These are phyloP conservation scores for Calyptommatus sinebrachiatus DNA, from an alignment of 2,113 vertebrate genomes.

Conservation along the genomic window DNA sequence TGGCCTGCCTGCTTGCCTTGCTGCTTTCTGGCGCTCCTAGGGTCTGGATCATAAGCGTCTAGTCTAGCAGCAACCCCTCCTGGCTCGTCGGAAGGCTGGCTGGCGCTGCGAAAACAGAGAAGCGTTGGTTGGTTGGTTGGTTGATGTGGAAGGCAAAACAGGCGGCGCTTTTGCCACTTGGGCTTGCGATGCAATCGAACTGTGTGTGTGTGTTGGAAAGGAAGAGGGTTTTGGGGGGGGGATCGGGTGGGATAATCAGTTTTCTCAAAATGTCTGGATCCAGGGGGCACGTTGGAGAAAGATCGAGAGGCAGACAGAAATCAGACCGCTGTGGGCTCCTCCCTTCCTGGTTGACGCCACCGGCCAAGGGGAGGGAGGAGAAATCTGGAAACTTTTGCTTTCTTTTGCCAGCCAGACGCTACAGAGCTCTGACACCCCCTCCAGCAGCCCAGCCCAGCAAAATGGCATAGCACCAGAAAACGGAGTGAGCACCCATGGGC, in stretches of 20 bases:
- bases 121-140: conserved; percentile 1
- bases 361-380: conserved; percentile 7
- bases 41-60: conserved; percentile 1
- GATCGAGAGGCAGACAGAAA: conserved; percentile 22
- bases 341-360: conserved; percentile 21
- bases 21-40: too few species aligned
- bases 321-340: background rate
- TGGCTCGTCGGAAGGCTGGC: background rate
- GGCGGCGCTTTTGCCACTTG: background rate
- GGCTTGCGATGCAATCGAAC: too few species aligned
- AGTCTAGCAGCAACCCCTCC: background rate
- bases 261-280: conserved; percentile 58
- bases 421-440: too few species aligned
- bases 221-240: background rate
- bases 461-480: conserved; percentile 58
- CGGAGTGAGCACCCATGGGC: conserved; percentile 4
- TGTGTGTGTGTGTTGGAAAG: background rate
- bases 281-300: conserved; percentile 65
- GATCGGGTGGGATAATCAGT: conserved; percentile 8
- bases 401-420: conserved; percentile 45
- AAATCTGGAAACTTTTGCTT: conserved; percentile 59
- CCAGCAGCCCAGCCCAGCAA: background rate
- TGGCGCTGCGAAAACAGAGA: background rate
- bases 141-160: conserved; percentile 41
- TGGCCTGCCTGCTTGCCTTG: background rate